Conservation (phyloP, 2,113 vertebrate species). For the Butastur rufipennis region DNA sequence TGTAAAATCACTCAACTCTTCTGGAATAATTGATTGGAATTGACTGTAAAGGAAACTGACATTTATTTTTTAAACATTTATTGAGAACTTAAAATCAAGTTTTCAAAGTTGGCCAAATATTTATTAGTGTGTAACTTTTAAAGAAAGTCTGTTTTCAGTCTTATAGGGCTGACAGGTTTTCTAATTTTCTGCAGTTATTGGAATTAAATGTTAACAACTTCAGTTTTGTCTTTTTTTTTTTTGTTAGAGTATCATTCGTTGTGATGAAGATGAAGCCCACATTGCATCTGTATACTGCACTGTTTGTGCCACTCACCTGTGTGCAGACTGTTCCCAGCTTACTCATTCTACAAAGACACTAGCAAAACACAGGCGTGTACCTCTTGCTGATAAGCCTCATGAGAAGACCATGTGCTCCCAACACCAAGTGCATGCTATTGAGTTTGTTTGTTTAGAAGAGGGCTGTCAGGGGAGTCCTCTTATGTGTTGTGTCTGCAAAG, state of each 20-base stretch:
- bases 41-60: not conserved
- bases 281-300: conserved; percentile 95
- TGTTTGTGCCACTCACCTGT: conserved; percentile 95
- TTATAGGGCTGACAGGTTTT: not conserved
- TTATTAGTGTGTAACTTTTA: not conserved
- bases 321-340: conserved; percentile 92
- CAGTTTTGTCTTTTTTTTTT: not conserved
- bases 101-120: not conserved
- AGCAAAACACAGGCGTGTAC: conserved; percentile 93
- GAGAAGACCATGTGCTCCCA: conserved; percentile 96
- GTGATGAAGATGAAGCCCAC: conserved; percentile 95
- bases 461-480: conserved; percentile 89
- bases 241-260: conserved; percentile 87
- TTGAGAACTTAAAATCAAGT: not conserved
- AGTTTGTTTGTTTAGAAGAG: conserved; percentile 97
- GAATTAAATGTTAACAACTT: not conserved
- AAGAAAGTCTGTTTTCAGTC: not conserved
- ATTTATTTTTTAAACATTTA: not conserved
- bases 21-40: not conserved
- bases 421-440: conserved; percentile 97
- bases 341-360: conserved; percentile 97
- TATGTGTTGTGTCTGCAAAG: conserved; percentile 99
- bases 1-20: not conserved
- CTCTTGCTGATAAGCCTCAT: conserved; percentile 95
- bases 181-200: not conserved